Evolutionary conservation across 2,888 invertebrate species (phyloP), one percentile per base, ranked within the genome.

Genomic region (Meteorus cinctellus): DNA sequence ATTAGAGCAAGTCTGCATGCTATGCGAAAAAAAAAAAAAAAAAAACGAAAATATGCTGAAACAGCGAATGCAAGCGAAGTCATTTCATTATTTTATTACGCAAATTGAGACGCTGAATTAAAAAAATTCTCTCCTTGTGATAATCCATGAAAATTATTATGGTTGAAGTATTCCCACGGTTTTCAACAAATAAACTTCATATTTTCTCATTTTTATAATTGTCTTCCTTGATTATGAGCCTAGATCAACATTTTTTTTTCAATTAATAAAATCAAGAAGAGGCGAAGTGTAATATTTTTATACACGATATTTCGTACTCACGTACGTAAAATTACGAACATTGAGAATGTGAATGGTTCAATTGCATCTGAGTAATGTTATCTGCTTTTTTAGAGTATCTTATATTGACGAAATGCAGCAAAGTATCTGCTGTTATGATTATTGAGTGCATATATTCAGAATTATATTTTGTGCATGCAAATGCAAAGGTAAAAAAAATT

Each of bases 391-490:
- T 68, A 76, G 75, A 72, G 78, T 72, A 70, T 41, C 34, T n/a
- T 65, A 45, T 72, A 76, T 72, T 77, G 74, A 77, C 60, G 74
- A 71, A 74, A 70, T 72, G 67, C 60, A 45, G 74, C 67, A 62
- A 68, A 73, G 67, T 59, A 76, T 59, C 59, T 51, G 5, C 62
- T 55, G 69, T 41, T 16, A n/a, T 48, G 12, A 12, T 41, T 12
- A 41, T 41, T 12, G 14, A 41, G 12, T 48, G n/a, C n/a, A 48
- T 48, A 48, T 4, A 63, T 16, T 5, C 12, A n/a, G n/a, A 34
- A 34, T 8, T 6, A 34, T 34, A 34, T 63, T 2, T 1, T 27
- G 68, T 45, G 62, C 48, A 48, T 5, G 14, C n/a, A 14, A 71
- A 55, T 41, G 72, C 27, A 65, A 75, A 76, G 70, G 48, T 68